These are phyloP conservation scores for Daphoenositta chrysoptera DNA, from an alignment of 2,113 vertebrate species.

Conservation along the genomic window DNA sequence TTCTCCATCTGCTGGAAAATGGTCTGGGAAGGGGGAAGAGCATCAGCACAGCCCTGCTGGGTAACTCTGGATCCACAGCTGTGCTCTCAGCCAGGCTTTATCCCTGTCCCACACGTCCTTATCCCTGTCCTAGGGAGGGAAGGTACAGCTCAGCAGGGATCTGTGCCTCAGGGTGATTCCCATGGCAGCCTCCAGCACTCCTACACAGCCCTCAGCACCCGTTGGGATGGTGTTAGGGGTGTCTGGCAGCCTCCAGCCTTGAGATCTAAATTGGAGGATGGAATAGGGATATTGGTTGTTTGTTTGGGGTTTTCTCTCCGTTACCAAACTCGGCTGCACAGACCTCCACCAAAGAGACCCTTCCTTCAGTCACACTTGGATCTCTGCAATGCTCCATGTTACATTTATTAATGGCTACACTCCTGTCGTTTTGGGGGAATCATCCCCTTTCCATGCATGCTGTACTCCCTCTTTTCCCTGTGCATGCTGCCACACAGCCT, in stretches of 20 bases:
- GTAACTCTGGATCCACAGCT: neutral
- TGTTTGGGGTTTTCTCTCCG: neutral
- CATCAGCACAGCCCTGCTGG: neutral
- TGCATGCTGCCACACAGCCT: neutral
- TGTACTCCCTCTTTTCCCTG: neutral
- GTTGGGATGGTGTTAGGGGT: neutral
- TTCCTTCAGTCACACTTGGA: neutral
- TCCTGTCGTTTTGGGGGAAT: neutral
- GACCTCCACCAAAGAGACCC: neutral
- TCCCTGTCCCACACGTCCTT: neutral
- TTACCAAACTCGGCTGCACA: neutral
- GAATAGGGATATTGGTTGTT: neutral
- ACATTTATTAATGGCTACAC: neutral
- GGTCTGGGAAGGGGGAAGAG: neutral
- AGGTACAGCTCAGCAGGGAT: neutral
- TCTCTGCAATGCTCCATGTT: neutral
- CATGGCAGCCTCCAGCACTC: neutral
- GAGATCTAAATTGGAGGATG: neutral
- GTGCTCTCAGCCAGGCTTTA: neutral
- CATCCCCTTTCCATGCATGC: neutral
- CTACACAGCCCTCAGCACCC: neutral
- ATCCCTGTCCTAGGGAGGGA: fast-evolving
- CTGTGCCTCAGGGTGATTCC: neutral
- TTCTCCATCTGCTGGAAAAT: neutral
- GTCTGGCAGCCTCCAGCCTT: neutral